Evolutionary conservation across 2,888 invertebrate species (phyloP).

Genomic region (Caenorhabditis parvicauda): DNA sequence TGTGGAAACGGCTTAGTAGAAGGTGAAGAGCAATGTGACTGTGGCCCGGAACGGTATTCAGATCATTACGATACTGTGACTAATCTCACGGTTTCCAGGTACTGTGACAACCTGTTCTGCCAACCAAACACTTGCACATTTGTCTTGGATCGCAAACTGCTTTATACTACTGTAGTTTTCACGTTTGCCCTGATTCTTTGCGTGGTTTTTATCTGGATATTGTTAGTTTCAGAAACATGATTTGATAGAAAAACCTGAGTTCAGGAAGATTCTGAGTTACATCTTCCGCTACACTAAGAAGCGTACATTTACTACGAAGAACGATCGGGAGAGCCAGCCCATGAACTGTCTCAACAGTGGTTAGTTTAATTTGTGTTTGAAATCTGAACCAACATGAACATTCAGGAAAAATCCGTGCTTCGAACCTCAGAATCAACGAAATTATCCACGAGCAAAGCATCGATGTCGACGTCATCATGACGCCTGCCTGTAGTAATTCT

Average conservation of each 20-base stretch:
- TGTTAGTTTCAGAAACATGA: slow-evolving; percentile 7
- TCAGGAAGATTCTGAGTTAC: slow-evolving; percentile 12
- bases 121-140: slow-evolving; percentile 29
- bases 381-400: too few relatives aligned
- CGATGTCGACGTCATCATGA: too few relatives aligned
- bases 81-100: slow-evolving; percentile 13
- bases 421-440: too few relatives aligned
- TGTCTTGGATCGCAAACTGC: slow-evolving; percentile 23
- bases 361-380: too few relatives aligned
- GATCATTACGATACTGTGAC: neutral
- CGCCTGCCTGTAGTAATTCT: too few relatives aligned
- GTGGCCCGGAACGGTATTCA: slow-evolving; percentile 23
- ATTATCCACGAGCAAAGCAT: too few relatives aligned
- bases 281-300: too few relatives aligned
- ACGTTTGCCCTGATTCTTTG: slow-evolving; percentile 17
- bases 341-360: too few relatives aligned
- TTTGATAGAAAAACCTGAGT: neutral
- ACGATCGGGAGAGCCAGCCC: too few relatives aligned
- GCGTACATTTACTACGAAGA: too few relatives aligned
- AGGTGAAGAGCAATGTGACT: slow-evolving; percentile 41
- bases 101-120: slow-evolving; percentile 35
- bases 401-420: too few relatives aligned
- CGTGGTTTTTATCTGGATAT: slow-evolving; percentile 10
- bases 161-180: slow-evolving; percentile 19
- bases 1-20: slow-evolving; percentile 46